Percentiles rank a stretch among this genome's conserved stretches.
Evolutionary conservation across 2,888 invertebrate species (phyloP).

Genomic region (Pecten maximus): DNA sequence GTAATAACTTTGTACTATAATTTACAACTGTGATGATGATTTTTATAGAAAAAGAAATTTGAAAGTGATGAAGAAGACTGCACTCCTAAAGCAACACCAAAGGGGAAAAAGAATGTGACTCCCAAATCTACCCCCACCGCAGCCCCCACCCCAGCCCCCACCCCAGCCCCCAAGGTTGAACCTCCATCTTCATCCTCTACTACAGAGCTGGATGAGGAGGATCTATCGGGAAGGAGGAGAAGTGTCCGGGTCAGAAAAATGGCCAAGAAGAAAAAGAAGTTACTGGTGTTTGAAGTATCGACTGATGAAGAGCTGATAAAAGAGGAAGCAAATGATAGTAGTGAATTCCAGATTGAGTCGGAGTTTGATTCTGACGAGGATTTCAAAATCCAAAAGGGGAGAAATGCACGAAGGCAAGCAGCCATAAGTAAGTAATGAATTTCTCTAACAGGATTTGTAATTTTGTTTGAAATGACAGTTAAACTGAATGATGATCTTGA

Average conservation of each 20-base stretch:
- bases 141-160: too few relatives aligned
- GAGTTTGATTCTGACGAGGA: slow-evolving; percentile 61
- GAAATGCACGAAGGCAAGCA: slow-evolving; percentile 78
- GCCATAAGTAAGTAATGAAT: slow-evolving; percentile 54
- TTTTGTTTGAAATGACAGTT: background rate
- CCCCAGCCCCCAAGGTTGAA: background rate
- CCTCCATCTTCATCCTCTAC: background rate
- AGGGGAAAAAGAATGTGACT: slow-evolving; percentile 37
- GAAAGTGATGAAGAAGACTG: slow-evolving; percentile 64
- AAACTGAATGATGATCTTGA: background rate
- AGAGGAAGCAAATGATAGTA: slow-evolving; percentile 43
- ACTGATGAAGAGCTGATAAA: slow-evolving; percentile 51
- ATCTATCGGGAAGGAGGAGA: slow-evolving; percentile 57
- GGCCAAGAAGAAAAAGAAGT: slow-evolving; percentile 55
- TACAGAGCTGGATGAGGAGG: slow-evolving; percentile 37
- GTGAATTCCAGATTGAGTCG: slow-evolving; percentile 47
- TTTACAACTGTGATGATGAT: background rate
- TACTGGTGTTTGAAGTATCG: slow-evolving; percentile 42
- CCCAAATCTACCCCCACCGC: background rate
- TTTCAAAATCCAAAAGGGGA: slow-evolving; percentile 72
- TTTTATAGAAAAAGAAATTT: slow-evolving; percentile 64
- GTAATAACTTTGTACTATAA: background rate
- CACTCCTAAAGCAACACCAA: slow-evolving; percentile 1
- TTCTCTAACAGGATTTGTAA: background rate
- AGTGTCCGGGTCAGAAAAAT: slow-evolving; percentile 62